Evolutionary conservation across 2,888 invertebrate genomes (phyloP).

Genomic region (Pediacus dermestoides): DNA sequence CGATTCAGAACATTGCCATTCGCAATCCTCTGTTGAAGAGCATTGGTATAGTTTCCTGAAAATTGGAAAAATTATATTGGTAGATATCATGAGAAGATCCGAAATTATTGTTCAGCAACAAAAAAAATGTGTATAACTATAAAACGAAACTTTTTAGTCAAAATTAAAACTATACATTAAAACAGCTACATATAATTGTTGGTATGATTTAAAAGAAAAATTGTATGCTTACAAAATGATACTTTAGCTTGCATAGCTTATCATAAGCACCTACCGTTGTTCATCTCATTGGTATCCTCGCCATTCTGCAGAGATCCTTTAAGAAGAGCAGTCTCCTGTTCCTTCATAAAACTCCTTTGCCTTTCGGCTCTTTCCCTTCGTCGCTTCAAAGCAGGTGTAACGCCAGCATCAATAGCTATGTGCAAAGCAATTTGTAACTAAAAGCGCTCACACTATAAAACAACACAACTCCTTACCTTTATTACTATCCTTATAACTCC

Average conservation of each 20-base stretch:
- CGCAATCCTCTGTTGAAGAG: slow-evolving; percentile 58
- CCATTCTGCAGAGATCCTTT: slow-evolving; percentile 47
- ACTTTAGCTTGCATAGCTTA: no score
- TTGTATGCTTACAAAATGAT: no score
- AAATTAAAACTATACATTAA: no score
- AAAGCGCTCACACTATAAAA: slow-evolving; percentile 5
- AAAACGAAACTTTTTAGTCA: no score
- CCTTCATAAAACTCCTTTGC: slow-evolving; percentile 78
- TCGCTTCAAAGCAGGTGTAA: slow-evolving; percentile 75
- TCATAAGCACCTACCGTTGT: slow-evolving; percentile 41
- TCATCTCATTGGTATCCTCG: slow-evolving; percentile 36
- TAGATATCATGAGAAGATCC: no score
- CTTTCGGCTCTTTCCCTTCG: slow-evolving; percentile 80
- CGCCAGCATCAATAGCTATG: slow-evolving; percentile 63
- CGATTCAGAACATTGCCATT: slow-evolving; percentile 55
- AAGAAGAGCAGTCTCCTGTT: slow-evolving; percentile 64
- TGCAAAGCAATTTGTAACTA: no score
- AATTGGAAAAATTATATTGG: no score
- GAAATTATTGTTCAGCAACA: no score
- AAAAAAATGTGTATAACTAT: no score
- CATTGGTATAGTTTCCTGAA: slow-evolving; percentile 58
- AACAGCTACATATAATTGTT: no score
- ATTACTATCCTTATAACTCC: slow-evolving; percentile 56
- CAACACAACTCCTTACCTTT: slow-evolving; percentile 47
- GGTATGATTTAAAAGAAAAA: no score